phyloP scores from a whole-genome alignment of 2,113 vertebrate genomes.

The Tretioscincus oriximinensis region DNA sequence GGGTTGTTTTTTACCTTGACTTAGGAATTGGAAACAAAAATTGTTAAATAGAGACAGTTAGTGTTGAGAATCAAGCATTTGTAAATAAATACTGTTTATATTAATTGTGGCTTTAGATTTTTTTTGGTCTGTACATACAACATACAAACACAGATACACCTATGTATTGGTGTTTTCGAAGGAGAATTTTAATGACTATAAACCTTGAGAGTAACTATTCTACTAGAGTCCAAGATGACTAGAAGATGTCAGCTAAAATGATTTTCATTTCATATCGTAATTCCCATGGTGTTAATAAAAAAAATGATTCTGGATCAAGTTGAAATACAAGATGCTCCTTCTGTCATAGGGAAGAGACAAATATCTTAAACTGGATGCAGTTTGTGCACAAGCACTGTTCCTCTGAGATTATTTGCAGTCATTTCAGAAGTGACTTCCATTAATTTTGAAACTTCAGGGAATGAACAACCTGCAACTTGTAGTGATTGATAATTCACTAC shows the following conservation, averaged over 20 bases:
- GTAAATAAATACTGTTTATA: background rate
- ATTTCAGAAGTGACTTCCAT: slow-evolving; percentile 5
- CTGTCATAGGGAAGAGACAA: slow-evolving; percentile 10
- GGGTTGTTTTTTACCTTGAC: no score
- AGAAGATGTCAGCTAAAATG: background rate
- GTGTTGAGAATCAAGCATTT: background rate
- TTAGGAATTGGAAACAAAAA: background rate
- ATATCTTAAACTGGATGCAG: background rate
- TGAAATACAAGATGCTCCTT: background rate
- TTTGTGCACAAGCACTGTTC: background rate
- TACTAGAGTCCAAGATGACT: background rate
- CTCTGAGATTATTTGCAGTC: background rate
- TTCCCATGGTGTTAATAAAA: background rate
- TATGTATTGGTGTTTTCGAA: background rate
- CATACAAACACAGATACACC: background rate
- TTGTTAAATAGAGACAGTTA: background rate
- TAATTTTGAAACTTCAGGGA: slow-evolving; percentile 15
- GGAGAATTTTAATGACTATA: background rate
- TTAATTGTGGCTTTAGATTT: background rate
- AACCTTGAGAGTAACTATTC: background rate
- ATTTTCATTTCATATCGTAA: background rate
- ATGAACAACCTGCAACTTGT: slow-evolving; percentile 5
- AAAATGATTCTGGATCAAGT: slow-evolving; percentile 10
- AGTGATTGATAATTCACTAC: background rate
- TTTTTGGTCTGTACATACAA: background rate